Evolutionary conservation across 2,888 invertebrate genomes (phyloP), one percentile per base, ranked within the genome.

Genomic region (Plusia festucae): DNA sequence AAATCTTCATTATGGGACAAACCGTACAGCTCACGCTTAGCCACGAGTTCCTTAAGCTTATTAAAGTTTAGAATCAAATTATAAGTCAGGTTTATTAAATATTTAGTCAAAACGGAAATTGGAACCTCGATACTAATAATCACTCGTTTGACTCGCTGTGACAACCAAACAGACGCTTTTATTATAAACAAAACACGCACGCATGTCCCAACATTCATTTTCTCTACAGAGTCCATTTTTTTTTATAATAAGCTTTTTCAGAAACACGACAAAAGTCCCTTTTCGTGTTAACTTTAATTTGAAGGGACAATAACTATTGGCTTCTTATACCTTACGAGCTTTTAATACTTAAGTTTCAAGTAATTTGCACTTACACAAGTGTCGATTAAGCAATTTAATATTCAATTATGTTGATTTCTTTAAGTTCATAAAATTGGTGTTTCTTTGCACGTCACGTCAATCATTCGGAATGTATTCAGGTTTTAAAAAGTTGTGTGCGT

Each of bases 321-420:
- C 60, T 63, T 69, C 62, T 2, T 72, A 82, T 77, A 72, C 66
- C 56, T 56, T 60, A 63, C 53, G 27, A 51, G 53, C 64, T 69
- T 67, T 59, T 60, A 62, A 71, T 82, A 78, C 69, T 83, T 83
- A 86, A 85, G 79, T 71, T 76, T 72, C 55, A 63, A 65, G 73
- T 81, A 84, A 85, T 87, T 83, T 65, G 64, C 57, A 55, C 56
- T 57, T 24, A 34, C 46, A 66, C 27, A 54, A 53, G 65, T 70
- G 76, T 66, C 81, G 73, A 83, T 83, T 82, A 83, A 83, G 82
- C 71, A 81, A 83, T 87, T 84, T 82, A 53, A 61, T 55, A 68
- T 78, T 70, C 56, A 78, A 73, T 65, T 53, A 65, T 70, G 55
- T 52, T 32, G 57, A 61, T 75, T 62, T 54, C 54, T 52, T 24